These are phyloP conservation scores for Mus pahari DNA, from an alignment of 2,113 vertebrate species.

Conservation along the genomic window DNA sequence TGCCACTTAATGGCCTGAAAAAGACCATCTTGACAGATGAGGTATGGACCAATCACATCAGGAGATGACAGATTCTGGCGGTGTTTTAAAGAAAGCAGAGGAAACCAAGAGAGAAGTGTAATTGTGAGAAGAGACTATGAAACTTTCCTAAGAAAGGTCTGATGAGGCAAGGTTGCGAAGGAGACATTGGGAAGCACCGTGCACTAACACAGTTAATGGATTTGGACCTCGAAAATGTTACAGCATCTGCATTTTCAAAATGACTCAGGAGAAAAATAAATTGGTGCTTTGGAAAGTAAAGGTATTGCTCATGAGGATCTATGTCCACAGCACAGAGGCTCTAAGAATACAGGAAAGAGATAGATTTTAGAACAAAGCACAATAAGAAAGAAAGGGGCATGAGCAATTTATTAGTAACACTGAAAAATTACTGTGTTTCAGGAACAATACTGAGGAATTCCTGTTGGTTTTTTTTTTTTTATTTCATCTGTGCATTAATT, in stretches of 20 bases:
- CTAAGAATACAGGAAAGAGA: background rate
- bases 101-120: background rate
- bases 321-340: background rate
- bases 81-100: background rate
- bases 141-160: background rate
- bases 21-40: background rate
- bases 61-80: background rate
- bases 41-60: background rate
- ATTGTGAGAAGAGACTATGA: background rate
- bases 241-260: background rate
- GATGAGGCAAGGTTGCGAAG: background rate
- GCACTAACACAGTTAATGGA: background rate
- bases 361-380: background rate
- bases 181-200: accelerated
- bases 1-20: background rate
- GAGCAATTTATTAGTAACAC: background rate
- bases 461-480: background rate
- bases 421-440: background rate
- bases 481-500: background rate
- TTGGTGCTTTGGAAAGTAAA: background rate
- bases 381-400: background rate
- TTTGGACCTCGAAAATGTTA: background rate
- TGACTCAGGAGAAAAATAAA: background rate
- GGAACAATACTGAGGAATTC: background rate
- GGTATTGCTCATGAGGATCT: background rate